Evolutionary conservation across 2,888 invertebrate species (phyloP).

Genomic region (Oxycera nigricornis): DNA sequence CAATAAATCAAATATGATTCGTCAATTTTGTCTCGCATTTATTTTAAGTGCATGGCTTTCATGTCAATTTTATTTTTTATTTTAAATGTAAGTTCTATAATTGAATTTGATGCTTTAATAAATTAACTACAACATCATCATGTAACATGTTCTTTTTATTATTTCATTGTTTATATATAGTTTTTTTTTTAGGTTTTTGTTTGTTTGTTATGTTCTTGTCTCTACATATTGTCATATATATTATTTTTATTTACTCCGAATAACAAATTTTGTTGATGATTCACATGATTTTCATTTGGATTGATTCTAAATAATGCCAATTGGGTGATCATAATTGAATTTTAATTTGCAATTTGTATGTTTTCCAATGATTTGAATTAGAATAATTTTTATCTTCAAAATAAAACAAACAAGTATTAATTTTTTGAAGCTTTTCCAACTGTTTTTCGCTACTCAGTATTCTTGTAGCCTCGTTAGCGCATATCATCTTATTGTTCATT

Average conservation of each 20-base stretch:
- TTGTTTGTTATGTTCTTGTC: neutral
- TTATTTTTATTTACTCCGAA: slow-evolving; percentile 1
- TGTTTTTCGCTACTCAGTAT: too few species aligned
- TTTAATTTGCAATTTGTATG: too few species aligned
- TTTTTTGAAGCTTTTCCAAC: too few species aligned
- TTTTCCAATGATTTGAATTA: too few species aligned
- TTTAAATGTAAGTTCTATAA: slow-evolving; percentile 22
- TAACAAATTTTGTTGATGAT: neutral
- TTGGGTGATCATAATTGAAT: too few species aligned
- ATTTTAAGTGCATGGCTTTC: neutral
- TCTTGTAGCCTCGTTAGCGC: too few species aligned
- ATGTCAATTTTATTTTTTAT: slow-evolving; percentile 23
- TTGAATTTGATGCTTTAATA: slow-evolving; percentile 37
- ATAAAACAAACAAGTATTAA: too few species aligned
- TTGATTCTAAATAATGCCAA: too few species aligned
- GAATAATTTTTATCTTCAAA: too few species aligned
- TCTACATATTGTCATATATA: slow-evolving; percentile 45
- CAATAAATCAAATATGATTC: slow-evolving; percentile 18
- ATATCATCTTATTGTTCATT: too few species aligned
- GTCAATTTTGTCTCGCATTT: neutral
- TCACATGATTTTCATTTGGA: too few species aligned
- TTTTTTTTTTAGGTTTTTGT: neutral
- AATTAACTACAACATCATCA: slow-evolving; percentile 41
- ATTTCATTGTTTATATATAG: neutral
- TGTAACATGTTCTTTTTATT: slow-evolving; percentile 31